Base-by-base conservation (phyloP, 2,888 invertebrate genomes). In the Ceraclea dissimilis region DNA sequence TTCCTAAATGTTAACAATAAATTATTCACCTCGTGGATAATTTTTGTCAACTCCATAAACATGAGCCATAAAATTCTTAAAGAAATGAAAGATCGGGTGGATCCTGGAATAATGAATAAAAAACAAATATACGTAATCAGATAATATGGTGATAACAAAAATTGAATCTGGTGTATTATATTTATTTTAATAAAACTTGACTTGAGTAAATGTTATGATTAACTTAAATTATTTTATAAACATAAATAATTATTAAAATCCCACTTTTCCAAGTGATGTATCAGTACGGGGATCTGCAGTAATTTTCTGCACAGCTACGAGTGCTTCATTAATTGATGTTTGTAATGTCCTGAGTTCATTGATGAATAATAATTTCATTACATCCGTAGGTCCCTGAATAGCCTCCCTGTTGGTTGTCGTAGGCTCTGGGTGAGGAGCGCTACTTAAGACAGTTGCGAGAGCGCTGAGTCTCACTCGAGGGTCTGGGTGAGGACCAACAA, bases 271-370 rank as follows among this genome's bases (percentile, higher is more conserved):
- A 49, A 98, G 76, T 69, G 86, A 88, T 0, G 94, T 92, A 69
- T 98, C 95, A 61, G 97, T 98, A 75, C 93, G 93, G 2, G 97
- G 98, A 78, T 98, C 89, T 2, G 97, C 97, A 1, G 98, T 98
- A 1, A 98, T 79, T 60, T 78, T 83, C 76, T 99, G 99, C 2
- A 95, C 90, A 47, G 85, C 82, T 1, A 97, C 98, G 63, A 99
- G 88, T 1, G 92, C 85, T 71, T 96, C 93, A 72, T 99, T 99
- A 51, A 97, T 94, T 66, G 82, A 83, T 0, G 94, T 96, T 71
- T 99, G 98, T 51, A 98, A 79, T 61, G 88, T 82, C 65, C 93
- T 75, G 17, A 95, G 74, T 68, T 93, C 90, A 65, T 88, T 86
- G 60, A 95, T 85, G 70, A 92, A 92, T 18, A 94, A 73, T 4